Evolutionary conservation across 2,113 vertebrate genomes (phyloP).

Genomic region (Psilopsiagon aurifrons): DNA sequence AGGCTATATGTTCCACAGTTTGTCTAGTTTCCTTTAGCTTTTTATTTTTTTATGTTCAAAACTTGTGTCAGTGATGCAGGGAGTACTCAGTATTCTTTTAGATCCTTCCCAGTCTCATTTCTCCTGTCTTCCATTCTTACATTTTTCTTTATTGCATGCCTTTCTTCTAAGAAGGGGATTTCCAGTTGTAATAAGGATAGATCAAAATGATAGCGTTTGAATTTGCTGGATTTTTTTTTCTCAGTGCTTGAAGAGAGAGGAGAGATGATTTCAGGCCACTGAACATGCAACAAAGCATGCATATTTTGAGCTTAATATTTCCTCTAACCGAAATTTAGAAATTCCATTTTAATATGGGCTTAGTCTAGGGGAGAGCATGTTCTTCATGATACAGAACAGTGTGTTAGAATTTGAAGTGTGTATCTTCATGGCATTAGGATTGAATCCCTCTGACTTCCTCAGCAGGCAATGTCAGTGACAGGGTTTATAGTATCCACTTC

Average conservation of each 20-base stretch:
- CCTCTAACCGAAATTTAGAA: background rate
- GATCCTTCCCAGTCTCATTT: background rate
- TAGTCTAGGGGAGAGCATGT: background rate
- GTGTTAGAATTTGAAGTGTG: background rate
- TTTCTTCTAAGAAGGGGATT: background rate
- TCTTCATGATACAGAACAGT: background rate
- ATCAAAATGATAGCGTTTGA: background rate
- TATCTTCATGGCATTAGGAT: background rate
- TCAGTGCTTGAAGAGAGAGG: background rate
- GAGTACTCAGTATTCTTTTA: background rate
- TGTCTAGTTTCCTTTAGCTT: background rate
- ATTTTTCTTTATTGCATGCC: background rate
- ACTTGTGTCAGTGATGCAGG: background rate
- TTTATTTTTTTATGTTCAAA: background rate
- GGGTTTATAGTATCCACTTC: background rate
- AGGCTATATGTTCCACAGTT: background rate
- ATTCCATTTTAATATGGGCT: background rate
- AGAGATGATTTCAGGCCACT: slow-evolving; percentile 1
- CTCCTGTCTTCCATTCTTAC: background rate
- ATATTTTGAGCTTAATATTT: background rate
- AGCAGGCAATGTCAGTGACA: background rate
- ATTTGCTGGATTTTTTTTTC: background rate
- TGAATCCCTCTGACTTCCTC: background rate
- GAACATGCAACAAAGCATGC: background rate
- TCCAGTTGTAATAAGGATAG: background rate